Percentiles rank a stretch among this genome's conserved stretches.
These are phyloP conservation scores for Pantelozetes paolii DNA, from an alignment of 2,888 invertebrate genomes.

Conservation along the genomic window DNA sequence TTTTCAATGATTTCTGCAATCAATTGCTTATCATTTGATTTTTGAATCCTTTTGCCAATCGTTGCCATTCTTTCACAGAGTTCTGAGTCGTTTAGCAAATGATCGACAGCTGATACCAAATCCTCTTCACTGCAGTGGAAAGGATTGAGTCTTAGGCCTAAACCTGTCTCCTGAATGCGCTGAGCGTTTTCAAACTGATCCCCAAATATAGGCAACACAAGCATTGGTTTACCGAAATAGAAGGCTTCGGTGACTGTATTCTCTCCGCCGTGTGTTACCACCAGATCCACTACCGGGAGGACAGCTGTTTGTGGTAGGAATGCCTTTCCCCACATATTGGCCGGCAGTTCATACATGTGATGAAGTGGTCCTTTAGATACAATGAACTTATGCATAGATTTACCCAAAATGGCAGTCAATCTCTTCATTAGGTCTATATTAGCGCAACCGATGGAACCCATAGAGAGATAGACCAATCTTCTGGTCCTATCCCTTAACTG, in stretches of 20 bases:
- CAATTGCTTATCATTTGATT: too few species aligned
- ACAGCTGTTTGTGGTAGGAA: slow-evolving; percentile 37
- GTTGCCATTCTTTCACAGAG: neutral
- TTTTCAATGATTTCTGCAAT: too few species aligned
- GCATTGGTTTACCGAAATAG: slow-evolving; percentile 31
- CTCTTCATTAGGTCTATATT: slow-evolving; percentile 38
- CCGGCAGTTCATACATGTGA: slow-evolving; percentile 37
- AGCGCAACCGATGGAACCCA: slow-evolving; percentile 38
- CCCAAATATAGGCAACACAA: slow-evolving; percentile 33
- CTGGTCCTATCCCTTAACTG: slow-evolving; percentile 8
- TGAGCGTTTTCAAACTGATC: slow-evolving; percentile 41
- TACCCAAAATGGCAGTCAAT: slow-evolving; percentile 16
- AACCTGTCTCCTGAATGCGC: slow-evolving; percentile 29
- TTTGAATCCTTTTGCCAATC: too few species aligned
- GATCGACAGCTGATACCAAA: neutral
- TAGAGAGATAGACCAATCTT: slow-evolving; percentile 39
- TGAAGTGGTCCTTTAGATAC: slow-evolving; percentile 36
- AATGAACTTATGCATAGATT: slow-evolving; percentile 39
- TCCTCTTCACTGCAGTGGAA: neutral
- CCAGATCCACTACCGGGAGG: slow-evolving; percentile 38
- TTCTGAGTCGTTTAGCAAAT: neutral
- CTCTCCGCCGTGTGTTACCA: slow-evolving; percentile 42
- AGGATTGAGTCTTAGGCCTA: neutral
- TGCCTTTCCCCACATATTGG: slow-evolving; percentile 42
- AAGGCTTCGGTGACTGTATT: slow-evolving; percentile 37